Percentiles rank a stretch among this genome's conserved stretches.
These are phyloP conservation scores for Caenorhabditis afra DNA, from an alignment of 2,888 invertebrate species.

Conservation along the genomic window DNA sequence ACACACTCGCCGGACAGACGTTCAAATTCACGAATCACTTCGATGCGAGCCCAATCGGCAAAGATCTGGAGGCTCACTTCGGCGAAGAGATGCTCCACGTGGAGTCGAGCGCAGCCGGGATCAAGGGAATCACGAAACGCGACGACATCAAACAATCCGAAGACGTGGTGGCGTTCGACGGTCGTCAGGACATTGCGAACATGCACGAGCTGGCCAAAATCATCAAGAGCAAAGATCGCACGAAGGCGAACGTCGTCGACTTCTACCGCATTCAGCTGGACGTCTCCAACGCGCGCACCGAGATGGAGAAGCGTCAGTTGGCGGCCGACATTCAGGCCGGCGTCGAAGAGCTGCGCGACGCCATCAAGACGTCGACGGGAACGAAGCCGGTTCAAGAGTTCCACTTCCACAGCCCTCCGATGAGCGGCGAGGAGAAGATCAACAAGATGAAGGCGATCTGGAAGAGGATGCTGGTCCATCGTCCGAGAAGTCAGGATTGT, in stretches of 20 bases:
- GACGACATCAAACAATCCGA: neutral
- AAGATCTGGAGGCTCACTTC: constrained; percentile 18
- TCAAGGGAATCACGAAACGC: neutral
- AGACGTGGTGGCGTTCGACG: neutral
- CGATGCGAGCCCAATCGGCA: neutral
- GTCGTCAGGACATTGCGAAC: constrained; percentile 18
- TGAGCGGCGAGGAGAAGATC: too few relatives aligned
- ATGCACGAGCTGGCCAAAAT: constrained; percentile 29
- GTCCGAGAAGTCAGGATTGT: constrained; percentile 17
- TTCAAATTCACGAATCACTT: constrained; percentile 23
- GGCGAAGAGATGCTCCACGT: constrained; percentile 30
- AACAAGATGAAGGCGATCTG: neutral
- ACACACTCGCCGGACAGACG: constrained; percentile 14
- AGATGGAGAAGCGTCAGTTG: constrained; percentile 14
- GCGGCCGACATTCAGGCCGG: constrained; percentile 23
- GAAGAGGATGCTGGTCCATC: too few relatives aligned
- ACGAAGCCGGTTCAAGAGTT: too few relatives aligned
- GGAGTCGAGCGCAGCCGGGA: constrained; percentile 13
- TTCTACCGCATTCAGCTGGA: constrained; percentile 51
- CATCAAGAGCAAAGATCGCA: constrained; percentile 22
- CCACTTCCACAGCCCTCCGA: too few relatives aligned
- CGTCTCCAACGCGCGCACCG: constrained; percentile 20
- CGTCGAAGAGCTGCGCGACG: neutral
- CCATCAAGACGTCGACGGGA: constrained; percentile 2
- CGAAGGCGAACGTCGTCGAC: constrained; percentile 27